A percentile compares a stretch with the other conserved stretches of the same genome.
Evolutionary conservation across 2,113 vertebrate species (phyloP).

Genomic region (Microtus oregoni): DNA sequence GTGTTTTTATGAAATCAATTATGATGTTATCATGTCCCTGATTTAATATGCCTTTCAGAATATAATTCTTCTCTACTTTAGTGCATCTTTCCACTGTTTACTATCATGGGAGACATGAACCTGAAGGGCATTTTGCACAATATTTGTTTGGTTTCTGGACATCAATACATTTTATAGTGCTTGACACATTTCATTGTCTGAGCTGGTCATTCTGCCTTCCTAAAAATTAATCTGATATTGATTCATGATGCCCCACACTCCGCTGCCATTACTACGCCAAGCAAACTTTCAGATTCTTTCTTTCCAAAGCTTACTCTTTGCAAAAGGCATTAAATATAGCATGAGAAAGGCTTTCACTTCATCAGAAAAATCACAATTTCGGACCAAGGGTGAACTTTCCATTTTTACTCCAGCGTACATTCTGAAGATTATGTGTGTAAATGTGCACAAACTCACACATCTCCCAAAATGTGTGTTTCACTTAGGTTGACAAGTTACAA

Average conservation of each 20-base stretch:
- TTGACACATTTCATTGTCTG: conserved; percentile 74
- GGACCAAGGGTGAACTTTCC: conserved; percentile 7
- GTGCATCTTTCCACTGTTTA: conserved; percentile 47
- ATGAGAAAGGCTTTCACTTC: conserved; percentile 48
- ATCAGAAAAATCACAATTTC: conserved; percentile 46
- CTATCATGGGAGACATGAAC: conserved; percentile 58
- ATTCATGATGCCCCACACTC: conserved; percentile 59
- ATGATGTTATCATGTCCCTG: conserved; percentile 61
- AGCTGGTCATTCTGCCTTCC: conserved; percentile 69
- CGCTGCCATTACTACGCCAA: conserved; percentile 60
- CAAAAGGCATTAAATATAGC: conserved; percentile 65
- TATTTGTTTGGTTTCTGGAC: conserved; percentile 65
- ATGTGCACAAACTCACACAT: background rate
- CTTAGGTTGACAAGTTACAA: background rate
- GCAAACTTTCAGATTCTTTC: conserved; percentile 58
- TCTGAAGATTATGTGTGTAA: conserved; percentile 42
- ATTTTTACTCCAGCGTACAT: conserved; percentile 36
- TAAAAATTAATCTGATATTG: conserved; percentile 76
- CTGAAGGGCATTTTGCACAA: conserved; percentile 68
- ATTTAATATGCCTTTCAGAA: conserved; percentile 67
- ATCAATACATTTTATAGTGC: conserved; percentile 69
- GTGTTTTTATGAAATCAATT: conserved; percentile 67
- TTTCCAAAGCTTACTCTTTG: conserved; percentile 64
- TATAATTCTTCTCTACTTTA: conserved; percentile 63
- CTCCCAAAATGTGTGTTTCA: conserved; percentile 23